Conservation (phyloP, 2,888 invertebrate species). For the Phaonia tiefii region DNA sequence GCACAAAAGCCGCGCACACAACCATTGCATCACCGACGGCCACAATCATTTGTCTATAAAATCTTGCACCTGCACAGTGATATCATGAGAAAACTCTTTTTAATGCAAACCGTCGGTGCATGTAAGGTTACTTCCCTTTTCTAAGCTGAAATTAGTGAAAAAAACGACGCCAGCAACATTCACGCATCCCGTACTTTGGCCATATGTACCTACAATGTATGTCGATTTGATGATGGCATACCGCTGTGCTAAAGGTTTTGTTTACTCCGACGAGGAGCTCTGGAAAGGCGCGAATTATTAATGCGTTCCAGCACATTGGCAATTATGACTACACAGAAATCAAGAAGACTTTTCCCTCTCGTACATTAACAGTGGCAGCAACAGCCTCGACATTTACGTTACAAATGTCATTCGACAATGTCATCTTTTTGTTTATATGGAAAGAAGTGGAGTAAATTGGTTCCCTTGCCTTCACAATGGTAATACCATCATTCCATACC, state of each 20-base stretch:
- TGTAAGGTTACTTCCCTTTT: no score
- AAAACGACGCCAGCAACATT: conserved; percentile 19
- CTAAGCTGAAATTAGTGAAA: neutral
- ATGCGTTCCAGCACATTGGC: conserved; percentile 67
- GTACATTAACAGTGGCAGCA: conserved; percentile 6
- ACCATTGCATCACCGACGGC: no score
- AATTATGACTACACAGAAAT: conserved; percentile 53
- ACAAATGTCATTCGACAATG: conserved; percentile 31
- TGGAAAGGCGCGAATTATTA: conserved; percentile 68
- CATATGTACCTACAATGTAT: neutral
- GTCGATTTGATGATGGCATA: conserved; percentile 49
- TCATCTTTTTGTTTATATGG: conserved; percentile 21
- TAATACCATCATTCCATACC: neutral
- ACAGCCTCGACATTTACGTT: conserved; percentile 23
- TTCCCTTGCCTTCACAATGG: neutral
- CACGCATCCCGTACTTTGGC: conserved; percentile 36
- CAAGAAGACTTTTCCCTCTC: conserved; percentile 9
- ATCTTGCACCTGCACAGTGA: no score
- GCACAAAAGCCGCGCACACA: no score
- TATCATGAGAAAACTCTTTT: no score
- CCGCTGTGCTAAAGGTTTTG: conserved; percentile 30
- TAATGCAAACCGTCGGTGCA: no score
- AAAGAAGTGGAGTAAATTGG: conserved; percentile 3
- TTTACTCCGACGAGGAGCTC: neutral
- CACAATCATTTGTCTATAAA: no score